Evolutionary conservation across 2,797 vertebrate genomes (phyloP).

Genomic region (Propithecus deckenii): DNA sequence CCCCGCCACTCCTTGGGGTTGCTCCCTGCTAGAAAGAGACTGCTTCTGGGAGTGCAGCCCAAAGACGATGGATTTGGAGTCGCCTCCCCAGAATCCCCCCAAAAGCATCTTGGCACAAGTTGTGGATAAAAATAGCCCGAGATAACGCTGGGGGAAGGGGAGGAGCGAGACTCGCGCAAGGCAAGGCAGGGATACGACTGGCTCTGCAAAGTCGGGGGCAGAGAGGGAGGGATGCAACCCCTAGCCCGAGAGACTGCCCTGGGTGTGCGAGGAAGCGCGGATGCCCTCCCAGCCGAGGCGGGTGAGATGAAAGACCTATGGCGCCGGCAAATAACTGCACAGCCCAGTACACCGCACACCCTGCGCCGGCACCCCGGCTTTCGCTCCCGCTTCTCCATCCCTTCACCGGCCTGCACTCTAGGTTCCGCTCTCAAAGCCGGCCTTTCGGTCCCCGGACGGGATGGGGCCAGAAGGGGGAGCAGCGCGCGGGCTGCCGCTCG

Average conservation of each 20-base stretch:
- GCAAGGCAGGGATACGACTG: neutral
- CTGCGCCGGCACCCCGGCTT: neutral
- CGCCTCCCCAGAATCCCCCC: neutral
- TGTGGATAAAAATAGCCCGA: constrained; percentile 60
- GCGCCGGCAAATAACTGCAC: neutral
- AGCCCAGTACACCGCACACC: neutral
- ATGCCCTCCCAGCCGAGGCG: neutral
- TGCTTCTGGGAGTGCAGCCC: neutral
- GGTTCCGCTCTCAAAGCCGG: neutral
- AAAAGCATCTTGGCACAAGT: neutral
- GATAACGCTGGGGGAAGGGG: neutral
- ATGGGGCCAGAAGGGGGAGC: neutral
- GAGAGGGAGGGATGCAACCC: neutral
- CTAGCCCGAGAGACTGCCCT: neutral
- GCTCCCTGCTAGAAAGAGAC: neutral
- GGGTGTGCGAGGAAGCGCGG: neutral
- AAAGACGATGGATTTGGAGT: neutral
- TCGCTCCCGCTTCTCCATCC: rapidly evolving
- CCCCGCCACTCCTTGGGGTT: neutral
- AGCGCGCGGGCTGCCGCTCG: rapidly evolving
- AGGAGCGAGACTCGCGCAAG: constrained; percentile 34
- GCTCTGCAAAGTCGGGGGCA: neutral
- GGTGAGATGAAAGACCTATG: neutral
- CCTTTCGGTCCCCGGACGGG: neutral
- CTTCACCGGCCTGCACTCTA: neutral